Evolutionary conservation across 2,797 vertebrate species (phyloP).

Genomic region (Syngnathus rostellatus): DNA sequence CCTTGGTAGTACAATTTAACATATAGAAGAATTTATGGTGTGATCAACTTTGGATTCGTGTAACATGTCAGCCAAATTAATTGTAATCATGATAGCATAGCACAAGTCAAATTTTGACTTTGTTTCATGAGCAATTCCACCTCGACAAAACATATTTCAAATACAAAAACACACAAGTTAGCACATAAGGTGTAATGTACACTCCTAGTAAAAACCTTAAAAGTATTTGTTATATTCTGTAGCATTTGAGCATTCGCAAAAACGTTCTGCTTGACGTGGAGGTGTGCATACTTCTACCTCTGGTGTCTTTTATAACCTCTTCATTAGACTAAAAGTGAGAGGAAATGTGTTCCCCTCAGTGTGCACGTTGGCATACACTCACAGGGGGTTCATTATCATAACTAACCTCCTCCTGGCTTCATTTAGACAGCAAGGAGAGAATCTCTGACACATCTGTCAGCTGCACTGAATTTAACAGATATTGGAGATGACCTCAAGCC

Average conservation of each 20-base stretch:
- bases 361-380: constrained; percentile 22
- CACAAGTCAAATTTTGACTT: neutral
- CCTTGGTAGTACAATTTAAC: too few relatives aligned
- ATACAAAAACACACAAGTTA: neutral
- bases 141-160: neutral
- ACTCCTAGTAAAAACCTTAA: neutral
- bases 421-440: constrained; percentile 34
- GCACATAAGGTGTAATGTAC: neutral
- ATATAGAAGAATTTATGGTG: too few relatives aligned
- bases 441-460: constrained; percentile 55
- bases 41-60: too few relatives aligned
- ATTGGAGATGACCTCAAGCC: constrained; percentile 73
- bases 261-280: constrained; percentile 11
- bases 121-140: neutral
- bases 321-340: constrained; percentile 31
- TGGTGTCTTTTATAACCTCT: constrained; percentile 31
- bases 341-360: constrained; percentile 23
- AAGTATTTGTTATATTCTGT: constrained; percentile 11
- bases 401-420: constrained; percentile 45
- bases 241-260: constrained; percentile 9
- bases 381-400: constrained; percentile 49
- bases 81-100: too few relatives aligned
- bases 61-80: too few relatives aligned
- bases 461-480: constrained; percentile 61
- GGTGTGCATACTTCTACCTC: constrained; percentile 5